Percentiles rank a stretch among this genome's conserved stretches.
Conservation (phyloP, 2,797 vertebrate genomes). For the Cygnus olor region DNA sequence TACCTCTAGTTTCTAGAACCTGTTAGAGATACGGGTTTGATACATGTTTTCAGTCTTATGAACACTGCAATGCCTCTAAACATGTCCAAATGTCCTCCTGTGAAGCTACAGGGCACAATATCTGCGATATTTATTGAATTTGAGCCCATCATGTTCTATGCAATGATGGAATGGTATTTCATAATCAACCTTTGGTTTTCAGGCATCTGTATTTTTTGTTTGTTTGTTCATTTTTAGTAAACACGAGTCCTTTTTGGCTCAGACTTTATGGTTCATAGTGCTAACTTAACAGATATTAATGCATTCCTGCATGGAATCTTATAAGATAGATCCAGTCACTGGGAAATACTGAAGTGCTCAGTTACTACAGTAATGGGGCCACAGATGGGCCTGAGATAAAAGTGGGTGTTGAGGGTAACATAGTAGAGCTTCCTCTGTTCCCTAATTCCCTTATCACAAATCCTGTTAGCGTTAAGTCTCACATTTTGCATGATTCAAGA, state of each 20-base stretch:
- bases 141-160: background rate
- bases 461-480: background rate
- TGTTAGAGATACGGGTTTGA: background rate
- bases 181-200: background rate
- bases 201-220: no score
- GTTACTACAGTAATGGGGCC: background rate
- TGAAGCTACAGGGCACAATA: background rate
- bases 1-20: background rate
- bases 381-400: background rate
- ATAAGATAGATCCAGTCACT: background rate
- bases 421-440: background rate
- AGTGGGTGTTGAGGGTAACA: background rate
- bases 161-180: background rate
- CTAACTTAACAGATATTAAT: background rate
- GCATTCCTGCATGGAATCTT: background rate
- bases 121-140: background rate
- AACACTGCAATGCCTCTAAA: background rate
- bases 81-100: background rate
- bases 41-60: background rate
- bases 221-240: background rate
- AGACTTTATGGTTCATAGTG: background rate
- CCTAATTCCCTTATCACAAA: background rate
- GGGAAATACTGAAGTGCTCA: background rate
- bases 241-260: background rate
- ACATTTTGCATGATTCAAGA: background rate